Base-by-base conservation (phyloP, 2,888 invertebrate species). In the Tenthredo amoena region DNA sequence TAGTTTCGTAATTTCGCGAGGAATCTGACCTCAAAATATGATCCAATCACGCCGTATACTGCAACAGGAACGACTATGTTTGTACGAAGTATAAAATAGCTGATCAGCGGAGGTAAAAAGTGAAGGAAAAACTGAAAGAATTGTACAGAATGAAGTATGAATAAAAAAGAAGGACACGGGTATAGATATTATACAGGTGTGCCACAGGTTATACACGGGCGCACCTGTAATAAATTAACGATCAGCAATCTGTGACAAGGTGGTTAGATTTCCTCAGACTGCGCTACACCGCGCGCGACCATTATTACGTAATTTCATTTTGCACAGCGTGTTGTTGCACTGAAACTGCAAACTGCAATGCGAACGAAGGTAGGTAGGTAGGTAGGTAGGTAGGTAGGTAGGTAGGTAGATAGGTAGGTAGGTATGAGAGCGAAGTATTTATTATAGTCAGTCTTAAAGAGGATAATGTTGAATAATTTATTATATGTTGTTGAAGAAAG, bases 191-290 rank as follows among this genome's bases (percentile, higher is more conserved):
- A 34, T 58, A 79, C 37, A 55, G 18, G 34, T 18, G 58, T 34
- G 58, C 15, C 43, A 47, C 43, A 47, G 37, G 72, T 40, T 34
- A 55, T 47, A 55, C 77, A 77, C 12, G 31, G 47, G 50, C 31
- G 68, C 82, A 83, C 82, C 82, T 83, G 82, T 83, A 83, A 83
- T 83, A 83, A 83, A 83, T 68, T 65, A 83, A 68, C 82, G 82
- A 83, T 83, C 65, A 79, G 21, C 62, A 68, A 83, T 83, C 82
- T 83, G 82, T 83, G 82, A 83, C 82, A 83, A 83, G 68, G 82
- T 83, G 82, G 40, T 83, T 83, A 83, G 65, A 83, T 83, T 83
- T 68, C 82, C 47, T 68, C 65, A 55, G 55, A 83, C 68, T 55
- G 65, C 34, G 68, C 12, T 18, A 21, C 50, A 77, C 50, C 12